Evolutionary conservation across 2,113 vertebrate species (phyloP), one percentile per base, ranked within the genome.

Genomic region (Notarius quadriscutis): DNA sequence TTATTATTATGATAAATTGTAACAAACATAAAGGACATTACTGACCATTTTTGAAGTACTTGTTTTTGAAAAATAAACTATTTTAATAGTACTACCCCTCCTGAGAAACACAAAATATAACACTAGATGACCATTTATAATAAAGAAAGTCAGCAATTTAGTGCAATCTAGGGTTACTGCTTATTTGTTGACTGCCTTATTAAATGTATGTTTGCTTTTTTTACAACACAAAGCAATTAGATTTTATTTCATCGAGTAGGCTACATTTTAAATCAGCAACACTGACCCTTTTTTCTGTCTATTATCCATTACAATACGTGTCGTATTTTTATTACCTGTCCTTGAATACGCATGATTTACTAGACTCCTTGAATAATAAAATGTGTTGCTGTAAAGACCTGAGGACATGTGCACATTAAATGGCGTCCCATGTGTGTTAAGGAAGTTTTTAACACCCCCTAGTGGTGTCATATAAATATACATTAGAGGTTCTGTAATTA

Each of bases 361-460:
- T 27, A 67, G 65, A 27, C n/a, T 14, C n/a, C 5, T 0, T 25
- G 41, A 75, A n/a, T 41, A 41, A 74, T 74, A 10, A 74, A 51
- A 51, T 17, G 25, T 27, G 25, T 17, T 55, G 75, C 14, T 53
- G 22, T 74, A 10, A 72, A 72, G 72, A 75, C 20, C 78, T 58
- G 57, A 22, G 17, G 9, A 62, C 60, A 81, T 58, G 55, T 30
- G 55, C 77, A 80, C 9, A 2, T 80, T 58, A n/a, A 58, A 80
- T 57, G 77, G 77, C 57, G 30, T 81, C 57, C 57, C 57, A 5
- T 62, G 58, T 81, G 79, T 81, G 27, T 81, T 81, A 27, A 79
- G 25, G 79, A 81, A 27, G 82, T 84, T 51, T n/a, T 84, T 55
- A 53, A 51, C 63, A 4, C 82, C 82, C 62, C 50, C 82, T 84